phyloP scores from a whole-genome alignment of 1,140 invertebrate genomes.

The Acromyrmex charruanus region DNA sequence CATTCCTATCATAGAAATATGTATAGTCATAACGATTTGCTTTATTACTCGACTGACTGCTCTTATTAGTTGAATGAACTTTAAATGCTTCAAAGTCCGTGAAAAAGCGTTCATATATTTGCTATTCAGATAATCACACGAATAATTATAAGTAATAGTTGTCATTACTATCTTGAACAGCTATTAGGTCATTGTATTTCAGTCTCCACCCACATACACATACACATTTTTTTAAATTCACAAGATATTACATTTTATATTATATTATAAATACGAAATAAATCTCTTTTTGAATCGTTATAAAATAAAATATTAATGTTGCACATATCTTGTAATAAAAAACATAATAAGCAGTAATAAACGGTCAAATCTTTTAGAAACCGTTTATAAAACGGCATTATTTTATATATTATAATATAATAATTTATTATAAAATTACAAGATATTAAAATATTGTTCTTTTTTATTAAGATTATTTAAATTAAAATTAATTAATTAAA shows the following conservation, averaged over 20 bases:
- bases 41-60: constrained; percentile 16
- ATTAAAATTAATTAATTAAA: constrained; percentile 4
- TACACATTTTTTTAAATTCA: not conserved
- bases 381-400: too few species aligned
- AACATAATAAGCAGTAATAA: not conserved
- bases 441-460: not conserved
- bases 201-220: not conserved
- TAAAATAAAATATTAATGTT: not conserved
- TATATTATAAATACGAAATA: not conserved
- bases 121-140: not conserved
- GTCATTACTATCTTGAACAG: not conserved
- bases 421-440: not conserved
- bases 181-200: not conserved
- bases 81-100: constrained; percentile 25
- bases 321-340: not conserved
- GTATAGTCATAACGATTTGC: not conserved
- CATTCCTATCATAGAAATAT: constrained; percentile 26
- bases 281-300: not conserved
- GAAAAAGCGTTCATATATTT: constrained; percentile 5
- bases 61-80: constrained; percentile 14
- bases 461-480: not conserved
- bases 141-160: constrained; percentile 6
- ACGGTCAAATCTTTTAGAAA: not conserved
- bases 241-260: not conserved
- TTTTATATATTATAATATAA: not conserved